phyloP scores from a whole-genome alignment of 2,888 invertebrate genomes.

The Dyspetes luteomarginatus region DNA sequence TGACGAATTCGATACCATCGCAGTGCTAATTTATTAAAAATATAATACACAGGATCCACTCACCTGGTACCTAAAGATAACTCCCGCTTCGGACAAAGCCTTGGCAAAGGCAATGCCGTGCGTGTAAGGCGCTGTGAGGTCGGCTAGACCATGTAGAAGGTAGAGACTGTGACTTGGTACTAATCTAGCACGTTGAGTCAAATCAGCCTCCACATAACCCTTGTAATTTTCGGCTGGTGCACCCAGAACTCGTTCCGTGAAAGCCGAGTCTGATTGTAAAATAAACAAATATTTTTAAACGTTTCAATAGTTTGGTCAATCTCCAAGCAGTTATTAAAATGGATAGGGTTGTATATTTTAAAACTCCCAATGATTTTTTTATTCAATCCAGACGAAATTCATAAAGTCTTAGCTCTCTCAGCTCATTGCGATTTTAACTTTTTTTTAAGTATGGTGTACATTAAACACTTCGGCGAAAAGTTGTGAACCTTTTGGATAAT shows the following conservation, averaged over 20 bases:
- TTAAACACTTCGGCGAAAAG: too few relatives aligned
- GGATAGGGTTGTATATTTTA: too few relatives aligned
- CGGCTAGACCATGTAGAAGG: constrained; percentile 96
- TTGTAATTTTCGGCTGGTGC: constrained; percentile 94
- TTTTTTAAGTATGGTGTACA: too few relatives aligned
- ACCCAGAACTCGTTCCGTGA: constrained; percentile 97
- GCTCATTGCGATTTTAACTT: too few relatives aligned
- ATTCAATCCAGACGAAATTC: too few relatives aligned
- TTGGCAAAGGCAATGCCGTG: constrained; percentile 95
- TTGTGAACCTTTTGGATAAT: too few relatives aligned
- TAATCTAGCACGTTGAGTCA: constrained; percentile 93
- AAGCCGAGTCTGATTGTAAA: constrained; percentile 92
- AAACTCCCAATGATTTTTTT: too few relatives aligned
- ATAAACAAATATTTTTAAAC: constrained; percentile 56
- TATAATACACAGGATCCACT: constrained; percentile 60
- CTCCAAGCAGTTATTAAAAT: too few relatives aligned
- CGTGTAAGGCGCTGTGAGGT: constrained; percentile 96
- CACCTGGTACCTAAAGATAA: constrained; percentile 97
- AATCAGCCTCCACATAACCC: constrained; percentile 96
- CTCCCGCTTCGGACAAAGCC: constrained; percentile 93
- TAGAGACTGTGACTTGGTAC: constrained; percentile 95
- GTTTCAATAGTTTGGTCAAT: too few relatives aligned
- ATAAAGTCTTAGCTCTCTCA: too few relatives aligned
- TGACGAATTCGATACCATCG: too few relatives aligned
- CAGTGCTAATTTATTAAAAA: neutral